These are phyloP conservation scores for Nasonia vitripennis DNA, from an alignment of 1,140 invertebrate genomes.

Conservation along the genomic window DNA sequence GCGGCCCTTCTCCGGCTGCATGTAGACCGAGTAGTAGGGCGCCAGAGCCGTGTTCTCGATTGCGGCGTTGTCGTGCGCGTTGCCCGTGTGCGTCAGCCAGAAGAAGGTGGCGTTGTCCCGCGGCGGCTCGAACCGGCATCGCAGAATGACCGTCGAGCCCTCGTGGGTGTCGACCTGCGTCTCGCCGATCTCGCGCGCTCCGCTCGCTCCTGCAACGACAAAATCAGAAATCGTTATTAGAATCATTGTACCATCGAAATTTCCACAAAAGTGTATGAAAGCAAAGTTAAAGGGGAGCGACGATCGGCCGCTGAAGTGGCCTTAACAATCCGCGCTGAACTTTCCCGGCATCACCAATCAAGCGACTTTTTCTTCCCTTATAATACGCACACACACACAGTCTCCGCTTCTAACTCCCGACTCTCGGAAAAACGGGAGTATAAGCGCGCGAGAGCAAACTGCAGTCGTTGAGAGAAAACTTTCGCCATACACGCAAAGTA, in stretches of 20 bases:
- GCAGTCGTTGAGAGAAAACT: not conserved
- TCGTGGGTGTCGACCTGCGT: slow-evolving; percentile 72
- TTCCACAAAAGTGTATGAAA: too few relatives aligned
- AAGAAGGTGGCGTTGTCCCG: slow-evolving; percentile 68
- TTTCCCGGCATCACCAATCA: slow-evolving; percentile 42
- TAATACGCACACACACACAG: not conserved
- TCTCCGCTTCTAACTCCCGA: too few relatives aligned
- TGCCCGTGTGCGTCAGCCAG: slow-evolving; percentile 71
- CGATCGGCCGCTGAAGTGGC: not conserved
- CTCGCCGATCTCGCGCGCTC: slow-evolving; percentile 66
- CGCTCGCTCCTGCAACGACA: slow-evolving; percentile 62
- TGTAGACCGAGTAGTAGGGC: slow-evolving; percentile 69
- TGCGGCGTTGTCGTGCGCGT: slow-evolving; percentile 72
- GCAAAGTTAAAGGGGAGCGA: not conserved
- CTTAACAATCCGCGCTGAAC: not conserved
- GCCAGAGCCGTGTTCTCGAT: slow-evolving; percentile 67
- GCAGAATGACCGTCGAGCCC: slow-evolving; percentile 69
- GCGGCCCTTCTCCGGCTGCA: slow-evolving; percentile 83
- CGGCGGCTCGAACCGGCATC: slow-evolving; percentile 68
- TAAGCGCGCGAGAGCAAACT: not conserved
- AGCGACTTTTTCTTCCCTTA: slow-evolving; percentile 31
- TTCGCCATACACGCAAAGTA: not conserved
- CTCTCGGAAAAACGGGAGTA: not conserved
- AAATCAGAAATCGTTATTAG: not conserved
- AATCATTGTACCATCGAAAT: not conserved